Evolutionary conservation across 1,140 invertebrate species (phyloP).

Genomic region (Achatina immaculata): DNA sequence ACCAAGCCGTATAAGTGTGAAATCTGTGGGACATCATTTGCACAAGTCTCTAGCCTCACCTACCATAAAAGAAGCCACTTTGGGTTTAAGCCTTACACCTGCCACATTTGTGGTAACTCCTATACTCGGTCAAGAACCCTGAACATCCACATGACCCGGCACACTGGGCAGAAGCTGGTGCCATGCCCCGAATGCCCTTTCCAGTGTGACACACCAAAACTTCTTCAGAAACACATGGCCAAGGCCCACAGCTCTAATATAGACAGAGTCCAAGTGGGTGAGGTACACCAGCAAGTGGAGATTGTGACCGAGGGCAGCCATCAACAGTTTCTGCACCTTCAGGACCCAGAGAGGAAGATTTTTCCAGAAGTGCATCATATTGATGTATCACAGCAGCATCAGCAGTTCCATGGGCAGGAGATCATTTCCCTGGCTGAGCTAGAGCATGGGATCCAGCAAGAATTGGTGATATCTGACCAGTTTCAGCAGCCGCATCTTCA

Average conservation of each 20-base stretch:
- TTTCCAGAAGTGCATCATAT: too few relatives aligned
- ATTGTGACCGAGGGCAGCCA: not conserved
- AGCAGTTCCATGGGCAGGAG: not conserved
- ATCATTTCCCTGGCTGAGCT: not conserved
- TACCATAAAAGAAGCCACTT: constrained; percentile 25
- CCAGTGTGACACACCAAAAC: constrained; percentile 17
- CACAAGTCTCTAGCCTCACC: not conserved
- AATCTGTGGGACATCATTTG: constrained; percentile 30
- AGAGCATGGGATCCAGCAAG: not conserved
- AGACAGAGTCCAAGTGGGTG: not conserved
- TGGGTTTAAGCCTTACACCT: constrained; percentile 35
- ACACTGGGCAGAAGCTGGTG: constrained; percentile 27
- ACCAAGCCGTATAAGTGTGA: constrained; percentile 31
- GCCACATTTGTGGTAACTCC: constrained; percentile 34
- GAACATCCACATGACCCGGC: constrained; percentile 27
- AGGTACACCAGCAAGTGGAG: not conserved
- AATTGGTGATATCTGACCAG: not conserved
- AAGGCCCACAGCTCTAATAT: not conserved
- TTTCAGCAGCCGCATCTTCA: not conserved
- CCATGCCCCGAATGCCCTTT: constrained; percentile 2
- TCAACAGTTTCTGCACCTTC: not conserved
- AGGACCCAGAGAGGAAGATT: too few relatives aligned
- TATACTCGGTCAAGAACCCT: constrained; percentile 27
- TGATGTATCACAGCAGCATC: not conserved
- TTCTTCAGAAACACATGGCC: not conserved